Base-by-base conservation (phyloP, 2,888 invertebrate genomes). In the Bombylius major region DNA sequence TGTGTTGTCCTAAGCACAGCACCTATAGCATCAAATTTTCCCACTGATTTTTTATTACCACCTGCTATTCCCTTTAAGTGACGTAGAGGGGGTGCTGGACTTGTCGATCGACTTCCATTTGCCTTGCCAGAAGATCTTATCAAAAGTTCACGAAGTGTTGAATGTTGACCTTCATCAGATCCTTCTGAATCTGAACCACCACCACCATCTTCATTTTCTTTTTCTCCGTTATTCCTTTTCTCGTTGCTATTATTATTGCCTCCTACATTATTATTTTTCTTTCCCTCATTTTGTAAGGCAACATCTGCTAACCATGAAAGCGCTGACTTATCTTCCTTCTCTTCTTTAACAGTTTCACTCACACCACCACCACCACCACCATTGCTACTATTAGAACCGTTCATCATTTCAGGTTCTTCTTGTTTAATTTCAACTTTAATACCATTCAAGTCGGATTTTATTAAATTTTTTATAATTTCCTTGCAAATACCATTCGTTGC, bases 111-210 rank as follows among this genome's bases (percentile, higher is more conserved):
- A 55, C 73, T 75, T 58, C 76, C 50, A 34, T 55, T 55, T 5
- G 45, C n/a, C 44, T 59, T 59, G 23, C 50, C 76, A 7, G 82
- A 80, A 0, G 88, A 86, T 60, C 89, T 76, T 58, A 90, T 89
- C 7, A 92, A 77, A 50, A 92, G 72, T 67, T 91, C 89, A 1
- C 90, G 75, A 12, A 91, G 74, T 0, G 90, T 90, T 0, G 90
- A 90, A 72, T 85, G 89, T 70, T 84, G 86, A 31, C 83, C 84
- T n/a, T 84, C 84, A 60, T 83, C 83, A n/a, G 79, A 80, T 61
- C 86, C 85, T 1, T 52, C 72, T 67, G 7, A 60, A 49, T 56
- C 56, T 5, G 55, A 45, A 23, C 23, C 23, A 23, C 23, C 23
- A 23, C 23, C 23, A 33, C 47, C 76, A 61, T 77, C 76, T 47